These are phyloP conservation scores for Sussaba pulchella DNA, from an alignment of 2,888 invertebrate genomes.

Conservation along the genomic window DNA sequence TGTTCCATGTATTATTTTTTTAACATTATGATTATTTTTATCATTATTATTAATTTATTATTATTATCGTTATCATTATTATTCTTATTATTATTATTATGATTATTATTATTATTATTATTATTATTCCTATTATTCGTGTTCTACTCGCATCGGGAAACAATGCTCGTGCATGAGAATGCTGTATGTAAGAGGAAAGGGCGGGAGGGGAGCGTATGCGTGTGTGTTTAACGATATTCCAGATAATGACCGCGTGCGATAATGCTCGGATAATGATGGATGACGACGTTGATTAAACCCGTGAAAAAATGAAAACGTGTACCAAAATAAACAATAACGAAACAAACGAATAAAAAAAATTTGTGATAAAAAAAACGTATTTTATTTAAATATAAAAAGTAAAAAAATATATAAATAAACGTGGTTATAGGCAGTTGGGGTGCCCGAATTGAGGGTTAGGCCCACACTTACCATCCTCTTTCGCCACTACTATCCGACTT, in stretches of 20 bases:
- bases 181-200: not conserved
- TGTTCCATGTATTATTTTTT: not conserved
- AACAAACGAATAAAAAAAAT: slow-evolving; percentile 22
- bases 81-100: not conserved
- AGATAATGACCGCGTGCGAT: slow-evolving; percentile 41
- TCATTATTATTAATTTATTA: not conserved
- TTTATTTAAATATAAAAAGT: no score
- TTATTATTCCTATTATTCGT: not conserved
- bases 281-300: slow-evolving; percentile 30
- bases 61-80: not conserved
- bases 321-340: slow-evolving; percentile 11
- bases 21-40: not conserved
- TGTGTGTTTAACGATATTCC: slow-evolving; percentile 9
- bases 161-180: slow-evolving; percentile 14
- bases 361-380: not conserved
- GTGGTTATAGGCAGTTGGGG: slow-evolving; percentile 73
- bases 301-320: slow-evolving; percentile 20
- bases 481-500: slow-evolving; percentile 83
- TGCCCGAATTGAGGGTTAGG: slow-evolving; percentile 73
- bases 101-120: no score
- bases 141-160: not conserved
- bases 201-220: not conserved
- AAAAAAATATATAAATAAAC: slow-evolving; percentile 69
- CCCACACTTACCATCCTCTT: slow-evolving; percentile 83
- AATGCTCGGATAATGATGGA: slow-evolving; percentile 34